Evolutionary conservation across 2,113 vertebrate species (phyloP).

Genomic region (Dicerorhinus sumatrensis): DNA sequence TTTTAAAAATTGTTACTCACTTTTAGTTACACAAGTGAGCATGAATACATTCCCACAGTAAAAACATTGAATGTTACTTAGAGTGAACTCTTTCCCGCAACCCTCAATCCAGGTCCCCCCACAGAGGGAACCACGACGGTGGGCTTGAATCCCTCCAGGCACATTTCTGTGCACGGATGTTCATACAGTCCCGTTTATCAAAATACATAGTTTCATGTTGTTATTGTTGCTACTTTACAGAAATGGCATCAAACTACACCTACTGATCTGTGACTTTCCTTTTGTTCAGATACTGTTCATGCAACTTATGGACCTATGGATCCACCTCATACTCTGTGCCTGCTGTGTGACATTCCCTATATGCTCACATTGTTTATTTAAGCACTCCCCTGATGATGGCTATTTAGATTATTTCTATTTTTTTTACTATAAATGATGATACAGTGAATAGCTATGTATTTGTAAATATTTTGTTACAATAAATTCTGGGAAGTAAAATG

Average conservation of each 20-base stretch:
- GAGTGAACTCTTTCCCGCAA: background rate
- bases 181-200: background rate
- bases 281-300: background rate
- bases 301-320: background rate
- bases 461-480: background rate
- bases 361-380: background rate
- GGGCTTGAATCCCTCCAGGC: background rate
- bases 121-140: background rate
- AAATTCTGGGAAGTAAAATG: background rate
- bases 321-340: background rate
- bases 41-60: background rate
- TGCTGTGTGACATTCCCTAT: background rate
- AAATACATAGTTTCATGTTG: background rate
- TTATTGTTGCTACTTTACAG: background rate
- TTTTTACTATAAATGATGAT: background rate
- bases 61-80: background rate
- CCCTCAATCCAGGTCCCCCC: background rate
- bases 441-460: background rate
- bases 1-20: background rate
- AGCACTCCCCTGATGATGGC: background rate
- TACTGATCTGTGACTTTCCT: background rate
- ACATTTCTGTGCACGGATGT: background rate
- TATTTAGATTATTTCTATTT: background rate
- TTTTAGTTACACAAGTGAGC: background rate
- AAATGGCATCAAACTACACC: background rate